Evolutionary conservation across 1,140 invertebrate genomes (phyloP).

Genomic region (Brachionus paranguensis): DNA sequence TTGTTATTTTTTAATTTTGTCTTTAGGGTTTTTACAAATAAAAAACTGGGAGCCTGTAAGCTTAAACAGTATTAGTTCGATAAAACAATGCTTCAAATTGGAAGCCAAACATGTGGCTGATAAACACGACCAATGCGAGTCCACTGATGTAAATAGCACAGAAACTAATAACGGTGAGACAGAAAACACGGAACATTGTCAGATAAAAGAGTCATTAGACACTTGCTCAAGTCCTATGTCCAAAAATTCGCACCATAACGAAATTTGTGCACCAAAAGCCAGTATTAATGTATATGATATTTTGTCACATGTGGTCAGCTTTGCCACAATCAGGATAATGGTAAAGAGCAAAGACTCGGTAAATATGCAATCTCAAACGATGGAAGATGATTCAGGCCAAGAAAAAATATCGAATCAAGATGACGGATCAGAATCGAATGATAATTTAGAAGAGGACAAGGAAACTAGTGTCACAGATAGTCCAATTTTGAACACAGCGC

Average conservation of each 20-base stretch:
- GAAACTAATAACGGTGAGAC: not conserved
- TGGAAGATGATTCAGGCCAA: not conserved
- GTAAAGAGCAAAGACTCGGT: not conserved
- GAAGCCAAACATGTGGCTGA: not conserved
- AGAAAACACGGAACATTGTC: not conserved
- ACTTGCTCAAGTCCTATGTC: not conserved
- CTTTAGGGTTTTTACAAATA: slow-evolving; percentile 10
- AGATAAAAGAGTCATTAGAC: not conserved
- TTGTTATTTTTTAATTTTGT: not conserved
- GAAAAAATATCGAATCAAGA: not conserved
- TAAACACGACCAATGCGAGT: not conserved
- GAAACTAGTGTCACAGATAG: not conserved
- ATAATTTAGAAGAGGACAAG: not conserved
- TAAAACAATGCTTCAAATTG: slow-evolving; percentile 13
- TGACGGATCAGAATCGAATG: not conserved
- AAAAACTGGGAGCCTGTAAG: slow-evolving; percentile 33
- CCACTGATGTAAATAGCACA: not conserved
- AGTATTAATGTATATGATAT: slow-evolving; percentile 17
- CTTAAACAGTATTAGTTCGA: slow-evolving; percentile 12
- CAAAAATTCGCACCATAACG: not conserved
- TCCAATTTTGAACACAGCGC: not conserved
- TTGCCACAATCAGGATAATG: slow-evolving; percentile 2
- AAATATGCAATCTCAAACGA: not conserved
- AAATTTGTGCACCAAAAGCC: not conserved
- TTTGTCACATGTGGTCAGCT: slow-evolving; percentile 32